A percentile compares a stretch with the other conserved stretches of the same genome.
phyloP scores from a whole-genome alignment of 2,113 vertebrate genomes.

The Parotia lawesii region DNA sequence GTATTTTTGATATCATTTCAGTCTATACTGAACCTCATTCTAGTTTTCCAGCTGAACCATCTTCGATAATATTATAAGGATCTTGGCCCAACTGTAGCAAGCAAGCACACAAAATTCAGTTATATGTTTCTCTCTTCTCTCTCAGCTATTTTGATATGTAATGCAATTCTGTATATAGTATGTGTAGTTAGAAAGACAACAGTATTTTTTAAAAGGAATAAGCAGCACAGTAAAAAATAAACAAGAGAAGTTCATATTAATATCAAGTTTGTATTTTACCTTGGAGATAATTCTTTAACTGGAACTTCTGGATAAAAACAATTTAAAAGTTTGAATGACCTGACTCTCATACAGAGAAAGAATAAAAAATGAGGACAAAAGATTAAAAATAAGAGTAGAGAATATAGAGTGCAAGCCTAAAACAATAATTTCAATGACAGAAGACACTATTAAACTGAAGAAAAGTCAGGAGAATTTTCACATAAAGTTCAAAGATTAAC shows the following conservation, averaged over 20 bases:
- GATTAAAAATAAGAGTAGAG: not conserved
- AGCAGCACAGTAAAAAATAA: not conserved
- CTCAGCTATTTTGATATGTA: not conserved
- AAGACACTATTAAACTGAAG: not conserved
- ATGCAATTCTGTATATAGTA: fast-evolving
- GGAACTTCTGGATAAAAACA: not conserved
- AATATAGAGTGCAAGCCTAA: not conserved
- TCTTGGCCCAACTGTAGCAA: not conserved
- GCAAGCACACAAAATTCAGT: not conserved
- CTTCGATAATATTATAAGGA: not conserved
- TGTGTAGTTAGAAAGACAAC: not conserved
- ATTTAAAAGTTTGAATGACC: not conserved
- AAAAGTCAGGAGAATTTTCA: not conserved
- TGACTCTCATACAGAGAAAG: not conserved
- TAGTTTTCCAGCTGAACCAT: not conserved
- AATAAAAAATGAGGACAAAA: not conserved
- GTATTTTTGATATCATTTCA: not conserved
- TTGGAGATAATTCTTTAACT: not conserved
- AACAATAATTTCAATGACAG: not conserved
- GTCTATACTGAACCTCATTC: not conserved
- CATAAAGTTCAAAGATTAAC: not conserved
- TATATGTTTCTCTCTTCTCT: not conserved
- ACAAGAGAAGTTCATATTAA: not conserved
- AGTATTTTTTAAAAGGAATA: not conserved
- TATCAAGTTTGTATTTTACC: not conserved